Conservation (phyloP, 2,113 vertebrate species). For the Cyrtonyx montezumae region DNA sequence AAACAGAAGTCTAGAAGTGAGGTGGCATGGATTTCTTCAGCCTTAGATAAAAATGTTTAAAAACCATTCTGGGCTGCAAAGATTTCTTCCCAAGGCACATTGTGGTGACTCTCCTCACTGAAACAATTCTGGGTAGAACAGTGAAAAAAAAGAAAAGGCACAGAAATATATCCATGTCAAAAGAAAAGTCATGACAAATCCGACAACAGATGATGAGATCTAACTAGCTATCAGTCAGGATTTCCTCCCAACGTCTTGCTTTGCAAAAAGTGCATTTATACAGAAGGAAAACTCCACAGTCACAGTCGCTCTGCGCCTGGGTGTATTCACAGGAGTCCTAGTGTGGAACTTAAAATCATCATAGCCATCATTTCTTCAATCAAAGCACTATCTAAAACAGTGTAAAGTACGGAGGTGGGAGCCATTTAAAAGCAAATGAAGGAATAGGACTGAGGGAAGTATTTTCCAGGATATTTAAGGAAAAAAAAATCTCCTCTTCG, state of each 20-base stretch:
- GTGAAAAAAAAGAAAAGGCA: background rate
- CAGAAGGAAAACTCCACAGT: background rate
- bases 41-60: background rate
- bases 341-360: background rate
- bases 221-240: background rate
- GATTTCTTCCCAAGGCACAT: background rate
- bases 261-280: background rate
- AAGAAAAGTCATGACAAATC: background rate
- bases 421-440: background rate
- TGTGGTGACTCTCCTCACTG: background rate
- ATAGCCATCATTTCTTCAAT: background rate
- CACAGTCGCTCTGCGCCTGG: background rate
- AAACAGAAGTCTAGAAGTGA: conserved; percentile 26
- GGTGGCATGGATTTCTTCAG: conserved; percentile 8
- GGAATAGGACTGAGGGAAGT: background rate
- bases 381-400: background rate
- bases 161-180: conserved; percentile 21
- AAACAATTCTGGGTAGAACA: background rate
- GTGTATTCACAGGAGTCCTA: background rate
- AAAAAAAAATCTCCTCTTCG: background rate
- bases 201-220: background rate
- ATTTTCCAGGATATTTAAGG: background rate
- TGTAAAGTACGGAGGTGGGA: background rate
- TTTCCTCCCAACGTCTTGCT: background rate
- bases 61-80: background rate